Percentiles rank a stretch among this genome's conserved stretches.
phyloP scores from a whole-genome alignment of 2,888 invertebrate genomes.

The Polyommatus icarus region DNA sequence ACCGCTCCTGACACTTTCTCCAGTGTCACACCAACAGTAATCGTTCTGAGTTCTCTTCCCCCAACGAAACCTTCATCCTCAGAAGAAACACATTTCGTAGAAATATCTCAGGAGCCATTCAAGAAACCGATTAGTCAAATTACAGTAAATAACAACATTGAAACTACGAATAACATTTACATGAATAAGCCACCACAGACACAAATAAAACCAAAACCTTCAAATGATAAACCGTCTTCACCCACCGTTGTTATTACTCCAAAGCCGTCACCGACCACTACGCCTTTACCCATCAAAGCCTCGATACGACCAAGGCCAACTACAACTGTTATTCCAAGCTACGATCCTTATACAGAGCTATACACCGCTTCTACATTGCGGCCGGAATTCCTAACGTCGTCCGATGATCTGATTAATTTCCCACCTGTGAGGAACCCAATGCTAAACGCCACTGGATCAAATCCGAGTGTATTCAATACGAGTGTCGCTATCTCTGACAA shows the following conservation, averaged over 20 bases:
- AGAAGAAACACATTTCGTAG: constrained; percentile 66
- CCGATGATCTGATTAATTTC: constrained; percentile 88
- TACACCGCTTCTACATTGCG: constrained; percentile 61
- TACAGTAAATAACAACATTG: constrained; percentile 82
- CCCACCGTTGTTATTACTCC: constrained; percentile 85
- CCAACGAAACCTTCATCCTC: constrained; percentile 56
- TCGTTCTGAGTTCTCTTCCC: constrained; percentile 63
- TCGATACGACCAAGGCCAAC: constrained; percentile 51
- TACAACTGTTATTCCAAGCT: constrained; percentile 51
- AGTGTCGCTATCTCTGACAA: constrained; percentile 78
- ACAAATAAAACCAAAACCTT: constrained; percentile 56
- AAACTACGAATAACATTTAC: constrained; percentile 78
- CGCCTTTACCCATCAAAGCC: constrained; percentile 60
- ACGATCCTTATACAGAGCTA: constrained; percentile 59
- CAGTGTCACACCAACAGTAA: constrained; percentile 74
- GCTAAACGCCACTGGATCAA: constrained; percentile 84
- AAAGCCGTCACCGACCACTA: constrained; percentile 79
- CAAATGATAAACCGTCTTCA: constrained; percentile 65
- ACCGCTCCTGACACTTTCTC: constrained; percentile 65
- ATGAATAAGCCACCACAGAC: constrained; percentile 65
- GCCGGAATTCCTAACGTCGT: constrained; percentile 83
- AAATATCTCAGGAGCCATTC: constrained; percentile 76
- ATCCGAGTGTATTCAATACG: constrained; percentile 70
- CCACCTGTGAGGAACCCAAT: constrained; percentile 93
- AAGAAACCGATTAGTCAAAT: constrained; percentile 75